A percentile compares a stretch with the other conserved stretches of the same genome.
Evolutionary conservation across 2,888 invertebrate species (phyloP).

Genomic region (Chymomyza fuscimana): DNA sequence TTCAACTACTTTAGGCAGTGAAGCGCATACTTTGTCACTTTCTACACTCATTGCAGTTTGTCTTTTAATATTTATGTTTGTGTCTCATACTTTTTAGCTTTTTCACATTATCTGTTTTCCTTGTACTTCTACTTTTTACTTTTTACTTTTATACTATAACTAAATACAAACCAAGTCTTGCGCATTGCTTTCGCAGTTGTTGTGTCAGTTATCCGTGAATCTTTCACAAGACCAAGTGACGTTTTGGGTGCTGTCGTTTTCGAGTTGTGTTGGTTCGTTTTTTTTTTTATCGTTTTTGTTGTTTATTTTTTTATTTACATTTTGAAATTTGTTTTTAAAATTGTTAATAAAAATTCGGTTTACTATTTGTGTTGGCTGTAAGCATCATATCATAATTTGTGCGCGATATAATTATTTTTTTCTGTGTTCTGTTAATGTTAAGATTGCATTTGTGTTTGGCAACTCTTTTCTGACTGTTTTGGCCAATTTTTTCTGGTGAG

Average conservation of each 20-base stretch:
- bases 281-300: constrained; percentile 2
- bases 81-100: constrained; percentile 17
- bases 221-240: constrained; percentile 75
- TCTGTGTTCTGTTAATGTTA: background rate
- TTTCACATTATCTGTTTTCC: background rate
- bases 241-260: constrained; percentile 35
- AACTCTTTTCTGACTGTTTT: background rate
- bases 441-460: background rate
- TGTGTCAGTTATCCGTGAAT: constrained; percentile 73
- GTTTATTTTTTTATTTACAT: background rate
- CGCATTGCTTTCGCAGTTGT: constrained; percentile 27
- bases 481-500: background rate
- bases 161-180: constrained; percentile 10
- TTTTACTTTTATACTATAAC: background rate
- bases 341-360: background rate
- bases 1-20: constrained; percentile 32
- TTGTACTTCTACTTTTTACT: constrained; percentile 29
- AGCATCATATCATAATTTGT: too few relatives aligned
- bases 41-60: constrained; percentile 50
- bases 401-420: background rate
- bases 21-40: constrained; percentile 57
- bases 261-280: background rate
- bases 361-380: too few relatives aligned
- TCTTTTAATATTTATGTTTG: background rate
- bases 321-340: background rate